Conservation (phyloP, 2,888 invertebrate genomes). For the Muschampia plurimacula region DNA sequence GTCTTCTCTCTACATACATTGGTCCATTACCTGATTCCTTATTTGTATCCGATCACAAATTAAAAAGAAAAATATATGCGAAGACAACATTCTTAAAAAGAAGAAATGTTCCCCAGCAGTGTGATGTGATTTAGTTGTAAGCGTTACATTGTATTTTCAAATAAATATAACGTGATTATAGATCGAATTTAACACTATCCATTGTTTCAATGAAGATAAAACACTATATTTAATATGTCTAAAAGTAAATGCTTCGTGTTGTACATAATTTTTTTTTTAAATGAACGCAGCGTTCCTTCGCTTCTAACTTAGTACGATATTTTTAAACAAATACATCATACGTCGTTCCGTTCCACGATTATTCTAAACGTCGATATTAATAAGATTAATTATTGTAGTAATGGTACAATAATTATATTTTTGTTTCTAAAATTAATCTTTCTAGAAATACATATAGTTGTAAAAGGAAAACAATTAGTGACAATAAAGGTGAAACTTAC, state of each 20-base stretch:
- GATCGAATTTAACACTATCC: slow-evolving; percentile 63
- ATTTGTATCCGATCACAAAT: slow-evolving; percentile 58
- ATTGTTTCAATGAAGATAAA: slow-evolving; percentile 70
- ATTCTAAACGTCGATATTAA: slow-evolving; percentile 73
- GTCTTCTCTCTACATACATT: slow-evolving; percentile 70
- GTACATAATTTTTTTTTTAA: slow-evolving; percentile 71
- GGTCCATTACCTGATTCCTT: slow-evolving; percentile 73
- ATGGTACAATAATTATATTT: slow-evolving; percentile 78
- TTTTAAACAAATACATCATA: slow-evolving; percentile 60
- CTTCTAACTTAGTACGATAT: slow-evolving; percentile 40
- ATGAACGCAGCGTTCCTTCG: slow-evolving; percentile 55
- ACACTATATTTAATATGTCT: slow-evolving; percentile 82
- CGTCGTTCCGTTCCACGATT: slow-evolving; percentile 71
- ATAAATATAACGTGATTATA: slow-evolving; percentile 74
- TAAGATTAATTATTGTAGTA: slow-evolving; percentile 75
- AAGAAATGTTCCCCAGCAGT: slow-evolving; percentile 65
- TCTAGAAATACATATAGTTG: slow-evolving; percentile 79
- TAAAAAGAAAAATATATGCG: slow-evolving; percentile 52
- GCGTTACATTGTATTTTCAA: slow-evolving; percentile 66
- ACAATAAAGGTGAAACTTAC: slow-evolving; percentile 79
- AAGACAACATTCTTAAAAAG: slow-evolving; percentile 63
- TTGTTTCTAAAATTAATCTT: slow-evolving; percentile 72
- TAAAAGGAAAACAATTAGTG: slow-evolving; percentile 77
- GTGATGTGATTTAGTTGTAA: slow-evolving; percentile 76
- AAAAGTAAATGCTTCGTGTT: slow-evolving; percentile 85